Evolutionary conservation across 2,888 invertebrate species (phyloP).

Genomic region (Odontothrips loti): DNA sequence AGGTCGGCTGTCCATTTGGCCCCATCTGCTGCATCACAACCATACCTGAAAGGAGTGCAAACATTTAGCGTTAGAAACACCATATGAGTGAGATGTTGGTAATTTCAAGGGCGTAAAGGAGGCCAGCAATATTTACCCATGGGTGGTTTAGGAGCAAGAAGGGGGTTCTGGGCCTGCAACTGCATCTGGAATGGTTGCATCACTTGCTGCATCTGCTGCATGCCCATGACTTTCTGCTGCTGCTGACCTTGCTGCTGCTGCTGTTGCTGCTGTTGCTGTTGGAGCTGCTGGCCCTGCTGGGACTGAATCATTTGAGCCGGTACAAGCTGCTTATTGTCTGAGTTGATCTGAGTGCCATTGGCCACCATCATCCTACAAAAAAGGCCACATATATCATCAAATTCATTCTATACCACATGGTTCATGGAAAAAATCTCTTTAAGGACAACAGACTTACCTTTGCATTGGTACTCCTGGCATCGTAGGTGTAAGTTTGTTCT

Average conservation of each 20-base stretch:
- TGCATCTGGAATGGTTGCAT: conserved; percentile 51
- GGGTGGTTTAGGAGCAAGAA: conserved; percentile 34
- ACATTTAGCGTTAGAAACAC: not conserved
- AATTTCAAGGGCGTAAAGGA: too few relatives aligned
- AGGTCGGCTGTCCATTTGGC: conserved; percentile 33
- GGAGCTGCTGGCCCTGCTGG: conserved; percentile 42
- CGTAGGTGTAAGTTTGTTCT: not conserved
- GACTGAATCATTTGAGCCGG: conserved; percentile 35
- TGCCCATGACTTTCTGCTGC: conserved; percentile 41
- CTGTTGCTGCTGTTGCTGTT: conserved; percentile 42
- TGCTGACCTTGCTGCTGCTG: conserved; percentile 41
- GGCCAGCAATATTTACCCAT: conserved; percentile 26
- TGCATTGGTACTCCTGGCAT: not conserved
- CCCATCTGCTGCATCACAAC: conserved; percentile 1
- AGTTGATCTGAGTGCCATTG: conserved; percentile 21
- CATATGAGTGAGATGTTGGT: not conserved
- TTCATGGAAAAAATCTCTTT: not conserved
- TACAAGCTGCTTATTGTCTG: conserved; percentile 34
- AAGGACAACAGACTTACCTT: not conserved
- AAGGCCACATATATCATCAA: conserved; percentile 49
- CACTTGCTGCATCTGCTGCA: conserved; percentile 37
- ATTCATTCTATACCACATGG: not conserved
- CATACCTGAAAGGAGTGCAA: not conserved
- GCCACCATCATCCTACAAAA: not conserved
- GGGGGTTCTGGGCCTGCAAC: conserved; percentile 39